Evolutionary conservation across 2,888 invertebrate genomes (phyloP).

Genomic region (Ommatoiulus sabulosus): DNA sequence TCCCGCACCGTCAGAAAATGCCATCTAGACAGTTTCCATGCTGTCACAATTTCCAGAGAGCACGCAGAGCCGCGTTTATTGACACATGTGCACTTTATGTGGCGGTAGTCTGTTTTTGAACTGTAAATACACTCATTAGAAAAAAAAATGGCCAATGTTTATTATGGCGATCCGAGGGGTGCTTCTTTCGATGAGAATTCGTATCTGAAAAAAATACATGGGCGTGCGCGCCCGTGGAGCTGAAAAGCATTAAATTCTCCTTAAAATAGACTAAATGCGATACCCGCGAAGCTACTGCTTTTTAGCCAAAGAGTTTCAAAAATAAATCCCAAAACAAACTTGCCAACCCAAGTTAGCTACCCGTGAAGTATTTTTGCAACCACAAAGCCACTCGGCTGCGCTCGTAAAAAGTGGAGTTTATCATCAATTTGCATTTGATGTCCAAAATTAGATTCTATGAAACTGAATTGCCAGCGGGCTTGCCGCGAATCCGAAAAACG

Average conservation of each 20-base stretch:
- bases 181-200: background rate
- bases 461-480: background rate
- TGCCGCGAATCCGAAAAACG: background rate
- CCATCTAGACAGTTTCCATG: too few species aligned
- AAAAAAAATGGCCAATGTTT: background rate
- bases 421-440: constrained; percentile 25
- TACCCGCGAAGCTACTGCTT: background rate
- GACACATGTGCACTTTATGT: too few species aligned
- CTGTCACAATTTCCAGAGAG: too few species aligned
- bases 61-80: too few species aligned
- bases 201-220: too few species aligned
- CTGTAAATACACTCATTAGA: background rate
- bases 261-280: constrained; percentile 4
- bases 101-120: too few species aligned
- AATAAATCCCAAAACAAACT: background rate
- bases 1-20: too few species aligned
- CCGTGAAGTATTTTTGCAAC: background rate
- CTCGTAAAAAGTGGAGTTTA: background rate
- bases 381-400: background rate
- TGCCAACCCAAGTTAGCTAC: background rate
- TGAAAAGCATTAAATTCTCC: background rate
- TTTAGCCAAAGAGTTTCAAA: background rate
- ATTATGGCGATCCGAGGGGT: background rate
- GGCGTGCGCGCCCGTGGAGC: background rate
- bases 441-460: background rate